A percentile compares a stretch with the other conserved stretches of the same genome.
These are phyloP conservation scores for Deilephila elpenor DNA, from an alignment of 2,888 invertebrate species.

Conservation along the genomic window DNA sequence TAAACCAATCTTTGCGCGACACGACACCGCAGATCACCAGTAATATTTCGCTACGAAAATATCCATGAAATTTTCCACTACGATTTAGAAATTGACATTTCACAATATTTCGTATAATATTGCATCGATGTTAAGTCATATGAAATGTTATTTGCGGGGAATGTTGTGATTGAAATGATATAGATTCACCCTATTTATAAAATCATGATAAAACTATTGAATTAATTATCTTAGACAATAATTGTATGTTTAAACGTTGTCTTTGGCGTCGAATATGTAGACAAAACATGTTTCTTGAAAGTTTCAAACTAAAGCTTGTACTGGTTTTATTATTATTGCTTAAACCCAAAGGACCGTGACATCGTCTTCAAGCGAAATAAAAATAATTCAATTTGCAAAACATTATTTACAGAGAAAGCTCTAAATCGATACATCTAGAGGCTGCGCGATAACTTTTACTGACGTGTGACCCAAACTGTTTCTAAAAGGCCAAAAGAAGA, in stretches of 20 bases:
- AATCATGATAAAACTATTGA: too few species aligned
- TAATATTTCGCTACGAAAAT: constrained; percentile 13
- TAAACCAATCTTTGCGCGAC: constrained; percentile 29
- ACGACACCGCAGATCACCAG: neutral
- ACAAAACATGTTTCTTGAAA: neutral
- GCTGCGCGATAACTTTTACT: constrained; percentile 50
- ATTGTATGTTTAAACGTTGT: too few species aligned
- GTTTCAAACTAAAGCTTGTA: neutral
- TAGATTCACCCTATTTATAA: too few species aligned
- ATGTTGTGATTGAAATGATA: neutral
- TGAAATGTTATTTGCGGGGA: neutral
- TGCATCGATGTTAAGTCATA: neutral
- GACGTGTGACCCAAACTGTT: constrained; percentile 49
- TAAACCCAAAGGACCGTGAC: constrained; percentile 27
- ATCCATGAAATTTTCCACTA: neutral
- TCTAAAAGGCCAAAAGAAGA: neutral
- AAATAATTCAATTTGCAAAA: constrained; percentile 52
- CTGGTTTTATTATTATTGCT: constrained; percentile 22
- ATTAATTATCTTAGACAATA: too few species aligned
- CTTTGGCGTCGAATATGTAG: too few species aligned
- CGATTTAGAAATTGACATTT: constrained; percentile 12
- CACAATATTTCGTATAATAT: neutral
- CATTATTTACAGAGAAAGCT: constrained; percentile 19
- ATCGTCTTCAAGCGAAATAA: constrained; percentile 35
- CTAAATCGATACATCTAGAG: constrained; percentile 9